Conservation (phyloP, 2,113 vertebrate genomes). For the Myrmecobius fasciatus region DNA sequence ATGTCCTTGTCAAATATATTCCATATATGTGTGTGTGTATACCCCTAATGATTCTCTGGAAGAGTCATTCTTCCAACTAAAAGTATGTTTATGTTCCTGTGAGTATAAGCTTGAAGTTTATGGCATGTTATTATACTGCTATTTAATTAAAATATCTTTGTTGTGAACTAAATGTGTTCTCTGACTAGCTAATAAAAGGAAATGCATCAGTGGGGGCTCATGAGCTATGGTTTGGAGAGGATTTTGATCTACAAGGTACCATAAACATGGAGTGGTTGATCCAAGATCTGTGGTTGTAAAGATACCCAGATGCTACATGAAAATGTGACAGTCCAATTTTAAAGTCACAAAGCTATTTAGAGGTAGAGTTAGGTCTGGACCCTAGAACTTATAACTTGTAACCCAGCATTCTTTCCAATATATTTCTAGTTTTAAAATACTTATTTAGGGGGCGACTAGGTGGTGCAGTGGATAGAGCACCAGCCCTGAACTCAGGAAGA, state of each 20-base stretch:
- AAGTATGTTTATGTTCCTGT: not conserved
- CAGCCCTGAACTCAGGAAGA: no score
- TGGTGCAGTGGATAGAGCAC: no score
- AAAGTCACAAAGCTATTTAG: not conserved
- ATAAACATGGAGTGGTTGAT: not conserved
- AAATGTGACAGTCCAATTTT: not conserved
- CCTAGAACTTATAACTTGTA: not conserved
- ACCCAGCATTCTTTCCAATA: not conserved
- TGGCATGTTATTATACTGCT: not conserved
- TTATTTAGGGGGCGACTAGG: no score
- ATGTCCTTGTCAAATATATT: not conserved
- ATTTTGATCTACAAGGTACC: not conserved
- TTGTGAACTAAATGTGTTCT: not conserved
- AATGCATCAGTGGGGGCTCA: not conserved
- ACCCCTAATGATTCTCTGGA: not conserved
- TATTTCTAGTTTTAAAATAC: not conserved
- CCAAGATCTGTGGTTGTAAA: not conserved
- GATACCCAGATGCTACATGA: not conserved
- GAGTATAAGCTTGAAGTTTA: not conserved
- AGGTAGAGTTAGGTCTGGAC: not conserved
- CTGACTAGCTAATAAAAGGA: not conserved
- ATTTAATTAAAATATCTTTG: not conserved
- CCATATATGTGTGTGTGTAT: not conserved
- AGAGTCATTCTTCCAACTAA: not conserved
- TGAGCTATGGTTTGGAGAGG: not conserved